Evolutionary conservation across 2,888 invertebrate species (phyloP), one percentile per base, ranked within the genome.

Genomic region (Sturmia bella): DNA sequence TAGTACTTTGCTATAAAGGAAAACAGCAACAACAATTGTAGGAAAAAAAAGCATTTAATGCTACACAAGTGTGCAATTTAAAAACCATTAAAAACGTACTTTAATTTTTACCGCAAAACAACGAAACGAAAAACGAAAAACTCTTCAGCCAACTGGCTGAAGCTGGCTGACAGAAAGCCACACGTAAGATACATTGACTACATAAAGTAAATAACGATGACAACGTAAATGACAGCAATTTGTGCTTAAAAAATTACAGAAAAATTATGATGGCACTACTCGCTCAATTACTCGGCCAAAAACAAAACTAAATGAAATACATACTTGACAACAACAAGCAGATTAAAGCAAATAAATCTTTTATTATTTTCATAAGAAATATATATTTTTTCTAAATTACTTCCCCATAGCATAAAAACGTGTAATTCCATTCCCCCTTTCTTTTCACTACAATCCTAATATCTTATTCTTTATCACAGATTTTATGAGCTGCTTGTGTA

Each of bases 1-100:
- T 32, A 32, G 32, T 7, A 32, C 9, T 32, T 32, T 32, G 32
- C 9, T 32, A 7, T 4, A 7, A 15, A 54, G 6, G 32, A 54
- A 24, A 27, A 54, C 13, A 39, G 27, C 37, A 56, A 15, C 6
- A 52, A n/a, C 39, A 11, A 24, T 43, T 52, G 43, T 7, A 13
- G 13, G 48, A 1, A 0, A 48, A 50, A 61, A 43, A 12, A 63
- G 64, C 57, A 45, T 54, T 66, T 72, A 79, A 79, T 66, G 79
- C 64, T 81, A 72, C 80, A 81, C 80, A 81, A 81, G 80, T 81
- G 76, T 63, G 72, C 68, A 81, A 80, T 80, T 80, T 80, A 76
- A 80, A 80, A 76, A 61, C 76, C 80, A 81, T 81, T 76, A 81
- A 81, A 80, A 76, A 73, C 76, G 45, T 72, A 73, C 76, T 80